These are phyloP conservation scores for Aurelia aurita complex sp. Pacific DNA, from an alignment of 30 jellyfish, hydroid and myxozoan genomes.

Conservation along the genomic window DNA sequence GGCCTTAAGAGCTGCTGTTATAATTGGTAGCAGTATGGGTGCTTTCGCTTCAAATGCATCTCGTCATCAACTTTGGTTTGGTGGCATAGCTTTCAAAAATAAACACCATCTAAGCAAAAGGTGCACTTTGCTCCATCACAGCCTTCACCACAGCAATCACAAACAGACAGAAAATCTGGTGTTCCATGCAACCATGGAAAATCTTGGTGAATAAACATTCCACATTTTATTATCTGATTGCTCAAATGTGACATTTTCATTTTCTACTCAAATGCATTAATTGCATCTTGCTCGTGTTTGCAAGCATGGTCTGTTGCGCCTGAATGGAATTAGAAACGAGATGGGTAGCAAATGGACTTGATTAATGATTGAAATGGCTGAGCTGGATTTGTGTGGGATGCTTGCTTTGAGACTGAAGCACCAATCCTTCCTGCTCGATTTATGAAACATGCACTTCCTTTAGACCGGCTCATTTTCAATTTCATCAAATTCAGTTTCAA, in stretches of 20 bases:
- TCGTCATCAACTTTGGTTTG: constrained; percentile 34
- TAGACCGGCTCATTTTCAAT: constrained; percentile 50
- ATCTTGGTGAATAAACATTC: not conserved
- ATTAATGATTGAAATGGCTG: constrained; percentile 58
- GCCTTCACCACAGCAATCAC: constrained; percentile 44
- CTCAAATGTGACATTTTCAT: constrained; percentile 22
- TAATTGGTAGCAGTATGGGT: constrained; percentile 44
- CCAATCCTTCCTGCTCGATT: constrained; percentile 60
- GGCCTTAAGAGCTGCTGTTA: constrained; percentile 29
- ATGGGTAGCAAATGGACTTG: constrained; percentile 50
- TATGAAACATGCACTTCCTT: constrained; percentile 36
- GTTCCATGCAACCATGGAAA: not conserved
- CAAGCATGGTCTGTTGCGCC: constrained; percentile 66
- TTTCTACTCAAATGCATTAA: constrained; percentile 30
- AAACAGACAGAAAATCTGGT: constrained; percentile 33
- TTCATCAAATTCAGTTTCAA: constrained; percentile 28
- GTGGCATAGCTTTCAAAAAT: constrained; percentile 9
- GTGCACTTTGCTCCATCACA: constrained; percentile 22
- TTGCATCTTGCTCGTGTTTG: constrained; percentile 57
- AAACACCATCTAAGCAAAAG: constrained; percentile 20
- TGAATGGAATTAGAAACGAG: constrained; percentile 36
- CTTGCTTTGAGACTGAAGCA: constrained; percentile 50
- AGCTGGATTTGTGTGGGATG: constrained; percentile 56
- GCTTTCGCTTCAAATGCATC: constrained; percentile 3
- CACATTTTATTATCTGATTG: not conserved